These are phyloP conservation scores for Tetraodon nigroviridis DNA, from an alignment of 2,113 vertebrate species.

Conservation along the genomic window DNA sequence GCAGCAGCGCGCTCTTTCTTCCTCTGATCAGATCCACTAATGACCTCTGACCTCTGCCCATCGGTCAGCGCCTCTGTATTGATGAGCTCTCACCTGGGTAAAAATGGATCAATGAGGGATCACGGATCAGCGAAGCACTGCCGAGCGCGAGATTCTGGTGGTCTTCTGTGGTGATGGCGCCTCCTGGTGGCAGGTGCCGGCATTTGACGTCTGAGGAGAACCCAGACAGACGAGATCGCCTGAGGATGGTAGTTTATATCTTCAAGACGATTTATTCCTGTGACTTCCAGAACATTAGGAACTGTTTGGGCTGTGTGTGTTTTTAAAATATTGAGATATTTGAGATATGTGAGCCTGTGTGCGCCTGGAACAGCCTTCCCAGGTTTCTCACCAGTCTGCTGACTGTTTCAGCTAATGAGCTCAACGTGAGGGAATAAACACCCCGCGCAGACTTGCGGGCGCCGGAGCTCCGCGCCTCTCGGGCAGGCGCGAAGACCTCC, in stretches of 20 bases:
- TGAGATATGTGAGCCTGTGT: background rate
- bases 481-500: conserved; percentile 56
- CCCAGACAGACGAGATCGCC: too few relatives aligned
- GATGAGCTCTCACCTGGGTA: conserved; percentile 21
- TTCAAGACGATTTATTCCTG: too few relatives aligned
- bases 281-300: background rate
- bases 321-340: background rate
- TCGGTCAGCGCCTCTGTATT: conserved; percentile 31
- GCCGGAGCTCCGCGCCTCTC: conserved; percentile 50
- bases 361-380: too few relatives aligned
- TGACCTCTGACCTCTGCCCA: background rate
- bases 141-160: background rate
- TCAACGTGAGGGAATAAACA: conserved; percentile 51
- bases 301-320: background rate
- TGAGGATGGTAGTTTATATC: too few relatives aligned
- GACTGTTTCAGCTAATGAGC: conserved; percentile 54
- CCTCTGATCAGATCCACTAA: too few relatives aligned
- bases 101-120: too few relatives aligned
- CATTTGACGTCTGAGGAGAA: background rate
- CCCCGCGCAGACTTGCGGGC: conserved; percentile 65
- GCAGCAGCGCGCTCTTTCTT: too few relatives aligned
- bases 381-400: background rate
- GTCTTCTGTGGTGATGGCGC: conserved; percentile 22
- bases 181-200: conserved; percentile 33
- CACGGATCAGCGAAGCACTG: conserved; percentile 21